Conservation (phyloP, 2,797 vertebrate species). For the Hoplostethus atlanticus region DNA sequence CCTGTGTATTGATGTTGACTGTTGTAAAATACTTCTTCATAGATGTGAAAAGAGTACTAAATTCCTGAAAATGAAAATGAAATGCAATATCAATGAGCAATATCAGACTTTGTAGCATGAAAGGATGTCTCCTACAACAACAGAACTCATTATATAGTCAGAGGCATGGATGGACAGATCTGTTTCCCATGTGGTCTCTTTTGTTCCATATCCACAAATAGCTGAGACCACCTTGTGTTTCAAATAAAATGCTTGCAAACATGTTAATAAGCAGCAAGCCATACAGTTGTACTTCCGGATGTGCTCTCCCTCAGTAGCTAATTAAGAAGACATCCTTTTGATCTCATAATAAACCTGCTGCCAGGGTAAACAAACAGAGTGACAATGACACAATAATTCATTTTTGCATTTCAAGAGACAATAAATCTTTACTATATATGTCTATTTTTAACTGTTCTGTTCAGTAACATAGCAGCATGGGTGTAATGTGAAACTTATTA, state of each 20-base stretch:
- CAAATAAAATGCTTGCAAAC: conserved; percentile 70
- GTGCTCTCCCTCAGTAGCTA: conserved; percentile 77
- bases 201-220: conserved; percentile 75
- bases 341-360: conserved; percentile 79
- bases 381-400: conserved; percentile 76
- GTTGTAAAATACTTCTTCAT: no score
- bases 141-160: conserved; percentile 47
- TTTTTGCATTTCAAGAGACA: conserved; percentile 71
- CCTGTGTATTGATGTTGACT: no score
- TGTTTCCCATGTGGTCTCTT: conserved; percentile 49
- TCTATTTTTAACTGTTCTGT: conserved; percentile 64
- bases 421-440: conserved; percentile 43
- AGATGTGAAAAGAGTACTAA: conserved; percentile 1
- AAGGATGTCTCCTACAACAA: conserved; percentile 55
- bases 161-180: conserved; percentile 50
- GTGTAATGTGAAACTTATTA: conserved; percentile 18
- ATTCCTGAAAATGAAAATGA: conserved; percentile 28
- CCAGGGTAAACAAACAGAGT: conserved; percentile 75
- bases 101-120: conserved; percentile 37
- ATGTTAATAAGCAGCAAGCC: conserved; percentile 72
- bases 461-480: conserved; percentile 12
- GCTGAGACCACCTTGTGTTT: conserved; percentile 68
- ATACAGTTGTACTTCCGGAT: conserved; percentile 67
- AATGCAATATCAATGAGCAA: background rate
- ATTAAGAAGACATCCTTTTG: conserved; percentile 81